Evolutionary conservation across 2,797 vertebrate genomes (phyloP).

Genomic region (Diglossa cyanea): DNA sequence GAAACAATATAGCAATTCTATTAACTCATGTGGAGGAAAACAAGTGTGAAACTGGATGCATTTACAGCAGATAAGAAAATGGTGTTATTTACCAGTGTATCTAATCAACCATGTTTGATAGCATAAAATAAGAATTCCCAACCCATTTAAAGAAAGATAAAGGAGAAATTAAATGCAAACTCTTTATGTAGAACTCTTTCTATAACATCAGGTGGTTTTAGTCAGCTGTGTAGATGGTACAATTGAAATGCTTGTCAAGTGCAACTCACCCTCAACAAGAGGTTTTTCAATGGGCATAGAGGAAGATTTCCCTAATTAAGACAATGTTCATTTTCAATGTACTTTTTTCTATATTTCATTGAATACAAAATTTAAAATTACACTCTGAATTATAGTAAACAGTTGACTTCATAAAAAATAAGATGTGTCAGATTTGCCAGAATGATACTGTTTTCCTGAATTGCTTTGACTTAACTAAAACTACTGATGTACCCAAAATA

Average conservation of each 20-base stretch:
- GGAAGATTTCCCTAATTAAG: background rate
- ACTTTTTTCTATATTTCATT: background rate
- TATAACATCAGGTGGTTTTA: background rate
- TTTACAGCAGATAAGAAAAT: background rate
- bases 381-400: background rate
- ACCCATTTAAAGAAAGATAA: background rate
- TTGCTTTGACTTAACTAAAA: background rate
- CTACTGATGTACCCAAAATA: background rate
- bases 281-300: background rate
- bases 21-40: background rate
- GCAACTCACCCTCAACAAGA: background rate
- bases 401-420: background rate
- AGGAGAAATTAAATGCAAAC: background rate
- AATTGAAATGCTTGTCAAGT: background rate
- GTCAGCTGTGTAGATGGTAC: background rate
- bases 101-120: background rate
- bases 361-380: background rate
- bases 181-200: background rate
- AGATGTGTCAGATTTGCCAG: accelerated
- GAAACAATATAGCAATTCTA: background rate
- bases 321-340: background rate
- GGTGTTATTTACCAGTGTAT: background rate
- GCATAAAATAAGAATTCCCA: background rate
- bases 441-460: background rate
- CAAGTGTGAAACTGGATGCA: background rate